Percentiles rank a stretch among this genome's conserved stretches.
Evolutionary conservation across 2,888 invertebrate species (phyloP).

Genomic region (Drosophila greeni): DNA sequence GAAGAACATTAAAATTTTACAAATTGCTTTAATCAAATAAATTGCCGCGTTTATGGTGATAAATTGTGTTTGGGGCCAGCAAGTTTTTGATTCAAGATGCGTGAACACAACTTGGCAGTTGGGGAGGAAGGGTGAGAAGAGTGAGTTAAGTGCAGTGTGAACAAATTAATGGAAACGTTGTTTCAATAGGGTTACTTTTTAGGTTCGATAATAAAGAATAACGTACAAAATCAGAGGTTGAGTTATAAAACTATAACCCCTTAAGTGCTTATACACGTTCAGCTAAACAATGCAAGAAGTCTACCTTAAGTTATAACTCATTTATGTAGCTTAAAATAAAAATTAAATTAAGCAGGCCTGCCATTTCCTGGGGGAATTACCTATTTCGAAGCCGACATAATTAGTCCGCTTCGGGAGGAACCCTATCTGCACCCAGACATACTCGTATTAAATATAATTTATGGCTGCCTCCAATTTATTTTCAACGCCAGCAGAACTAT

Average conservation of each 20-base stretch:
- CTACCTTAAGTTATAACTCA: background rate
- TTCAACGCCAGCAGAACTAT: slow-evolving; percentile 39
- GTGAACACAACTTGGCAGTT: slow-evolving; percentile 32
- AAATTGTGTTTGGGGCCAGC: slow-evolving; percentile 57
- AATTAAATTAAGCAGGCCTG: too few species aligned
- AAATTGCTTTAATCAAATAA: slow-evolving; percentile 72
- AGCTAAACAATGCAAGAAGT: background rate
- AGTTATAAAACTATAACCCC: background rate
- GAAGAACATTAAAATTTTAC: slow-evolving; percentile 74
- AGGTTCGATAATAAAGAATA: background rate
- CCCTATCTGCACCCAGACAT: background rate
- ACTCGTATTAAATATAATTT: slow-evolving; percentile 26
- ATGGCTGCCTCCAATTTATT: slow-evolving; percentile 33
- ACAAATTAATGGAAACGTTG: slow-evolving; percentile 6
- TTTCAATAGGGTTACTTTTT: slow-evolving; percentile 1
- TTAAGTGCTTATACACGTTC: background rate
- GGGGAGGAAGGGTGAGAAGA: background rate
- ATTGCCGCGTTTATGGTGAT: slow-evolving; percentile 71
- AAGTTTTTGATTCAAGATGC: slow-evolving; percentile 46
- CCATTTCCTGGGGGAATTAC: background rate
- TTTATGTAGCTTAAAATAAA: background rate
- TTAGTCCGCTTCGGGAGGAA: background rate
- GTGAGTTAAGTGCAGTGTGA: slow-evolving; percentile 27
- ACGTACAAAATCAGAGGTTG: background rate
- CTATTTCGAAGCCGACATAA: background rate